Conservation (phyloP, 2,888 invertebrate species). For the Andrena marginata region DNA sequence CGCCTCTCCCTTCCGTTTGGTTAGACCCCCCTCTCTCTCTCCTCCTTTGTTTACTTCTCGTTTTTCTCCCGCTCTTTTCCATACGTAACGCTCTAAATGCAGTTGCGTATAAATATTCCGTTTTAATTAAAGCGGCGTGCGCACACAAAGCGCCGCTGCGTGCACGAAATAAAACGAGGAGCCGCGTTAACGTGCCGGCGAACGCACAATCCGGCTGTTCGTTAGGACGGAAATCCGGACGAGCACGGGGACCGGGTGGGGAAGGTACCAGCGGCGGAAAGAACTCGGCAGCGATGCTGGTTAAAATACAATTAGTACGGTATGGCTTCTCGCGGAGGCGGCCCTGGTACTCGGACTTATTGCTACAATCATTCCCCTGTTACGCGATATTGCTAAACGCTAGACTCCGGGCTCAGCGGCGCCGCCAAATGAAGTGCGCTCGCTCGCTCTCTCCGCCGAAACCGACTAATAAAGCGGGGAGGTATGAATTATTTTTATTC, state of each 20-base stretch:
- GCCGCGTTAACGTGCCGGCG: slow-evolving; percentile 30
- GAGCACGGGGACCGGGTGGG: neutral
- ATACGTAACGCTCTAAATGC: slow-evolving; percentile 27
- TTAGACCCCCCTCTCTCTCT: neutral
- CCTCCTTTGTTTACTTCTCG: neutral
- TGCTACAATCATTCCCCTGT: slow-evolving; percentile 49
- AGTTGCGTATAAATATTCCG: slow-evolving; percentile 52
- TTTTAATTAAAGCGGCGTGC: slow-evolving; percentile 46
- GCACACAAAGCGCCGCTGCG: slow-evolving; percentile 29
- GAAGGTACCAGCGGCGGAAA: slow-evolving; percentile 2
- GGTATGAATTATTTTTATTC: slow-evolving; percentile 39
- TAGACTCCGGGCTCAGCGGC: neutral
- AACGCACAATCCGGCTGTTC: slow-evolving; percentile 42
- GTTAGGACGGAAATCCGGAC: slow-evolving; percentile 32
- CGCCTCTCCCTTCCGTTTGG: neutral
- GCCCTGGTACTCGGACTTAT: slow-evolving; percentile 26
- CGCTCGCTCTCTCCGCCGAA: neutral
- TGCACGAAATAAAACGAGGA: slow-evolving; percentile 29
- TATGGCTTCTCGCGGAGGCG: slow-evolving; percentile 17
- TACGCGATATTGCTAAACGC: slow-evolving; percentile 57
- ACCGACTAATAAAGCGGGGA: slow-evolving; percentile 43
- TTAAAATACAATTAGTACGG: slow-evolving; percentile 63
- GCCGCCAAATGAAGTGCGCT: slow-evolving; percentile 28
- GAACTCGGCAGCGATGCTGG: slow-evolving; percentile 21
- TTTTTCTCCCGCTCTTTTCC: neutral